Conservation (phyloP, 2,797 vertebrate genomes). For the Sylvia borin region DNA sequence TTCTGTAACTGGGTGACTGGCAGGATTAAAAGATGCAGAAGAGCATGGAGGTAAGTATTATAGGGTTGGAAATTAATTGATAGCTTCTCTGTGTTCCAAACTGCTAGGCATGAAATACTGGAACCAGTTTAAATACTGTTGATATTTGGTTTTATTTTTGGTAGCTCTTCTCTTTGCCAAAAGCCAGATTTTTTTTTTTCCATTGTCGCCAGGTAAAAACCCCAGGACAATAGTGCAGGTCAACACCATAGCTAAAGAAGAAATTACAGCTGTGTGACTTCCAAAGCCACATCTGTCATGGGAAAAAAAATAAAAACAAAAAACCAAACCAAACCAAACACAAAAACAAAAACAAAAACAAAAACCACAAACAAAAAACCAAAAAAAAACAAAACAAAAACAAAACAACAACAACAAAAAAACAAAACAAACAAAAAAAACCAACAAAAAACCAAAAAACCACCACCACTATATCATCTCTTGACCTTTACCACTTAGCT, state of each 20-base stretch:
- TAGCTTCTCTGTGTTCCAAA: background rate
- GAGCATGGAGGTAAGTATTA: background rate
- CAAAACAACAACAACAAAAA: too few species aligned
- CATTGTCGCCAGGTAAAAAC: background rate
- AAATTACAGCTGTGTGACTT: background rate
- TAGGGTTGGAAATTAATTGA: background rate
- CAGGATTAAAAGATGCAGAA: background rate
- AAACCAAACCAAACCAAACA: too few species aligned
- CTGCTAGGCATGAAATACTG: background rate
- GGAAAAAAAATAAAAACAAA: too few species aligned
- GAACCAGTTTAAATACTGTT: background rate
- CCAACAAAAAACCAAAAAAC: too few species aligned
- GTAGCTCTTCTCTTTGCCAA: background rate
- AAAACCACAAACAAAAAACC: too few species aligned
- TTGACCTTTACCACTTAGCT: background rate
- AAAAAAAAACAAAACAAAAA: too few species aligned
- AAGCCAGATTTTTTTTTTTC: background rate
- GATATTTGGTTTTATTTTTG: background rate
- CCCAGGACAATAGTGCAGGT: background rate
- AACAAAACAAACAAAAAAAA: too few species aligned
- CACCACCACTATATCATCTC: background rate
- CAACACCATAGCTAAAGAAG: background rate
- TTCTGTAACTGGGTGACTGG: background rate
- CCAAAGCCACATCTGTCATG: background rate
- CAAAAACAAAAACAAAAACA: too few species aligned